phyloP scores from a whole-genome alignment of 2,113 vertebrate species.

The Cephalopholis sonnerati region DNA sequence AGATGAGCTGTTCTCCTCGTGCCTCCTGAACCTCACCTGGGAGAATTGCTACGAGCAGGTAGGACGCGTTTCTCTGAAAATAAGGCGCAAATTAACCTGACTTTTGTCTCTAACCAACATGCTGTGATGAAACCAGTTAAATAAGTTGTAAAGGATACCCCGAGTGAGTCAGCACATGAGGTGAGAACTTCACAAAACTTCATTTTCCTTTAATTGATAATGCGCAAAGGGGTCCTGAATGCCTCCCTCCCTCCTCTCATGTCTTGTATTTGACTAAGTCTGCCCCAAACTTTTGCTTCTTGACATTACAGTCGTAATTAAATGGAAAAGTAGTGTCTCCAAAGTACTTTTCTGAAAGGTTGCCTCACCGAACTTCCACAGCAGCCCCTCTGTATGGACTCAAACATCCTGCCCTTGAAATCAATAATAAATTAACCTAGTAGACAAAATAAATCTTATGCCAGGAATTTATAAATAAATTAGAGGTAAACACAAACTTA shows the following conservation, averaged over 20 bases:
- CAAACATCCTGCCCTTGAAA: constrained; percentile 68
- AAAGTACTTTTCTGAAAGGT: constrained; percentile 39
- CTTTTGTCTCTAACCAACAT: neutral
- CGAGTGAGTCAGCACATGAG: constrained; percentile 34
- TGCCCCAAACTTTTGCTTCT: constrained; percentile 3
- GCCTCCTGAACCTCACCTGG: constrained; percentile 94
- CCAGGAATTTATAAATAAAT: constrained; percentile 73
- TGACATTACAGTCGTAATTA: constrained; percentile 13
- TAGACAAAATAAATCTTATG: constrained; percentile 68
- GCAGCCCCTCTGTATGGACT: constrained; percentile 49
- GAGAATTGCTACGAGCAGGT: constrained; percentile 95
- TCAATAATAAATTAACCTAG: constrained; percentile 77
- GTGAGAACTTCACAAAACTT: constrained; percentile 45
- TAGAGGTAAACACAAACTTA: constrained; percentile 51
- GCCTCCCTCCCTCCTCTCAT: neutral
- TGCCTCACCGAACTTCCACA: constrained; percentile 73
- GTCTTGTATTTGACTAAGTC: neutral
- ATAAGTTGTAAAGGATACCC: neutral
- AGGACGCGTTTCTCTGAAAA: constrained; percentile 60
- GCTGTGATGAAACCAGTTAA: neutral
- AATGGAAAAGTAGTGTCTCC: constrained; percentile 34
- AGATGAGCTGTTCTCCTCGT: constrained; percentile 91
- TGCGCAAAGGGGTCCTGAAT: neutral
- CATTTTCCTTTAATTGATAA: neutral
- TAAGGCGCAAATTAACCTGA: no score